phyloP scores from a whole-genome alignment of 2,888 invertebrate species.

The Apamea anceps region DNA sequence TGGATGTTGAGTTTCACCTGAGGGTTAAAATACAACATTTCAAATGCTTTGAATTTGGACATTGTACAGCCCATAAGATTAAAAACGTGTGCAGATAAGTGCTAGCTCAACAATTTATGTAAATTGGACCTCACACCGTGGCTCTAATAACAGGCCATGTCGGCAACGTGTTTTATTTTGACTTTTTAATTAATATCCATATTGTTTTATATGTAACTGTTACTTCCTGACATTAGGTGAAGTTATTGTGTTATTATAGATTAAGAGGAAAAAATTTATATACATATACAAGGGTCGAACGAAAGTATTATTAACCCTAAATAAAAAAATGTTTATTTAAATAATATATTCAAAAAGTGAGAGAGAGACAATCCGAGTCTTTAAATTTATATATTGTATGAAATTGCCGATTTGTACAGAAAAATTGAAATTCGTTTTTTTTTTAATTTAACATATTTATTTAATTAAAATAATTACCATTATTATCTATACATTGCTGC shows the following conservation, averaged over 20 bases:
- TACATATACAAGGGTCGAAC: no score
- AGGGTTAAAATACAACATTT: neutral
- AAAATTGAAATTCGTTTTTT: no score
- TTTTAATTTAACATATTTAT: no score
- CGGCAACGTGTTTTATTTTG: slow-evolving; percentile 47
- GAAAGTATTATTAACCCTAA: neutral
- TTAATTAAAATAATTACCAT: no score
- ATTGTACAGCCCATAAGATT: slow-evolving; percentile 3
- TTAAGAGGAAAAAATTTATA: neutral
- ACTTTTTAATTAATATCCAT: slow-evolving; percentile 59
- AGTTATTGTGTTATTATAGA: slow-evolving; percentile 7
- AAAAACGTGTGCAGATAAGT: slow-evolving; percentile 44
- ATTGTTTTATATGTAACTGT: slow-evolving; percentile 51
- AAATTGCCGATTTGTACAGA: no score
- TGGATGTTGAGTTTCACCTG: neutral
- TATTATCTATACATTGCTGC: no score
- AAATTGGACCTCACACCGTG: slow-evolving; percentile 54
- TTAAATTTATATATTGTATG: no score
- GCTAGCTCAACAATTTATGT: slow-evolving; percentile 47
- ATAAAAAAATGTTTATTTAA: neutral
- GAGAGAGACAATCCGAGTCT: no score
- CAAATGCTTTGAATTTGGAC: neutral
- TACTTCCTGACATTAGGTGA: slow-evolving; percentile 36
- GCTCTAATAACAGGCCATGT: slow-evolving; percentile 47
- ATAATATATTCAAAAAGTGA: neutral